phyloP scores from a whole-genome alignment of 2,113 vertebrate species.

The Phrynosoma platyrhinos region DNA sequence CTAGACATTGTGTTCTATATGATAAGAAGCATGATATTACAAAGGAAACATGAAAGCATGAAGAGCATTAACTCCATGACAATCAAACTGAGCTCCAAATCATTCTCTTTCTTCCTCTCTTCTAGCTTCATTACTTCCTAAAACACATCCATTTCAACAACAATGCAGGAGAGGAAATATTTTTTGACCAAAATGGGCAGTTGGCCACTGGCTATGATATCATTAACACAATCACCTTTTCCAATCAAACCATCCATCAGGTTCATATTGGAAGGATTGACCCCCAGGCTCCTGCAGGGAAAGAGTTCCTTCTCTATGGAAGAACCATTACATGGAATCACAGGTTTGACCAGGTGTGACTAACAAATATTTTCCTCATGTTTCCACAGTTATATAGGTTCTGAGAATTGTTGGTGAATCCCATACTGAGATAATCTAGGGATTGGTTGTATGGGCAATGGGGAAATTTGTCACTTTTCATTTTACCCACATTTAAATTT shows the following conservation, averaged over 20 bases:
- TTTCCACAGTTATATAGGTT: no score
- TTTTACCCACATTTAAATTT: no score
- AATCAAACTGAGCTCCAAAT: no score
- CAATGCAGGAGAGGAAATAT: constrained; percentile 6
- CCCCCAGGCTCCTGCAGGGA: background rate
- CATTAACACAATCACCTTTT: background rate
- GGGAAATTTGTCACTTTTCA: no score
- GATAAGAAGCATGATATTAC: no score
- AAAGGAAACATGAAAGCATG: no score
- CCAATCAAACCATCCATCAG: background rate
- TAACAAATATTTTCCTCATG: no score
- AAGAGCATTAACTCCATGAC: no score
- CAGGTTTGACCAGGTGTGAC: background rate
- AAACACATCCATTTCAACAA: background rate
- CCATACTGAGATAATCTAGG: no score
- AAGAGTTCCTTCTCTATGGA: background rate
- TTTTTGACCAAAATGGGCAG: background rate
- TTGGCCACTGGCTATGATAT: background rate
- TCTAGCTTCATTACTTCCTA: background rate
- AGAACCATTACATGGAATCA: background rate
- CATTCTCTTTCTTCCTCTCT: background rate
- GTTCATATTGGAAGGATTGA: background rate
- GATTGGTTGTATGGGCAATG: no score
- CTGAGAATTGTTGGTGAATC: no score
- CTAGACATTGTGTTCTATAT: no score